Evolutionary conservation across 1,140 invertebrate species (phyloP).

Genomic region (Glossosoma conforme): DNA sequence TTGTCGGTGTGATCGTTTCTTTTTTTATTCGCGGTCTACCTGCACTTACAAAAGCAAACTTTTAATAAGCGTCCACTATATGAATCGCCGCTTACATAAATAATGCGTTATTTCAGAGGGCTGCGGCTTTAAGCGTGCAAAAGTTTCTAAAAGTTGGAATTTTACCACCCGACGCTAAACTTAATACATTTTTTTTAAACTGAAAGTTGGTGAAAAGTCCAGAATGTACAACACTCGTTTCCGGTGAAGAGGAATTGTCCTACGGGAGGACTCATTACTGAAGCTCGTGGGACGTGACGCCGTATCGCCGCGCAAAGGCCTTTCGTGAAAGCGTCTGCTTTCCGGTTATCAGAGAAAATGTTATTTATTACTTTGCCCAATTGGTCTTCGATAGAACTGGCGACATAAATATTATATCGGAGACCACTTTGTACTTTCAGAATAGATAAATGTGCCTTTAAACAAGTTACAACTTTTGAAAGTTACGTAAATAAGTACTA

Average conservation of each 20-base stretch:
- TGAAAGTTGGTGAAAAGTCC: constrained; percentile 8
- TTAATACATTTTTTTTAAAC: constrained; percentile 23
- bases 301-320: no score
- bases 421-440: background rate
- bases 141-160: constrained; percentile 10
- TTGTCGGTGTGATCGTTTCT: no score
- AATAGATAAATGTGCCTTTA: no score
- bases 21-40: no score
- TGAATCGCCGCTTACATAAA: constrained; percentile 16
- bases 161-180: constrained; percentile 11
- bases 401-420: no score
- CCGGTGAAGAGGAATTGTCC: constrained; percentile 18
- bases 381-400: no score
- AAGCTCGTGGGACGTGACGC: constrained; percentile 22
- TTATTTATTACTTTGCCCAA: constrained; percentile 29
- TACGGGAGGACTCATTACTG: constrained; percentile 26
- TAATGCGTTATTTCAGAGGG: no score
- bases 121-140: constrained; percentile 2
- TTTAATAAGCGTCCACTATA: background rate
- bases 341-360: constrained; percentile 14
- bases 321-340: constrained; percentile 6
- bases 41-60: constrained; percentile 5
- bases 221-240: background rate
- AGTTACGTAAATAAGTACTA: no score
- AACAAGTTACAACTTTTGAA: no score